Evolutionary conservation across 2,113 vertebrate species (phyloP).

Genomic region (Lophius piscatorius): DNA sequence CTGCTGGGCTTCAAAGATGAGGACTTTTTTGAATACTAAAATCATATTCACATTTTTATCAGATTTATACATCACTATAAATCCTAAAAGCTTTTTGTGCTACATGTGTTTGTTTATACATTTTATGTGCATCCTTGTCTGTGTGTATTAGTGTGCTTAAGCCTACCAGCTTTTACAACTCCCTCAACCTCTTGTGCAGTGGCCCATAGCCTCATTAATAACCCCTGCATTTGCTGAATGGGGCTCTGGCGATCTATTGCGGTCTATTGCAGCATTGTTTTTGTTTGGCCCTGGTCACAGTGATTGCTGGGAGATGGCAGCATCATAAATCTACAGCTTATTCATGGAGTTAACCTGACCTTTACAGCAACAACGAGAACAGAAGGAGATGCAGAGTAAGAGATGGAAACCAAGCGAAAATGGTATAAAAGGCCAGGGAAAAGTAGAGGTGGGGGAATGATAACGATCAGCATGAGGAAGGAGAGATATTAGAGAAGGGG

Average conservation of each 20-base stretch:
- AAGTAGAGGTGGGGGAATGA: slow-evolving; percentile 39
- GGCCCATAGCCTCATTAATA: slow-evolving; percentile 71
- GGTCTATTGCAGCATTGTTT: slow-evolving; percentile 66
- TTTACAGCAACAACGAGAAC: slow-evolving; percentile 66
- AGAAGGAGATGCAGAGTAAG: slow-evolving; percentile 23
- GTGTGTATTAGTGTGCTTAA: slow-evolving; percentile 1
- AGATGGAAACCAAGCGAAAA: slow-evolving; percentile 33
- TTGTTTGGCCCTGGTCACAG: slow-evolving; percentile 68
- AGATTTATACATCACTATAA: no score
- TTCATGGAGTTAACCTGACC: slow-evolving; percentile 76
- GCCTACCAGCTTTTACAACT: slow-evolving; percentile 35
- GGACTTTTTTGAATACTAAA: no score
- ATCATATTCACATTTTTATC: no score
- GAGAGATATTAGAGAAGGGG: slow-evolving; percentile 20
- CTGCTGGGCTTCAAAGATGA: no score
- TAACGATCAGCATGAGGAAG: slow-evolving; percentile 37
- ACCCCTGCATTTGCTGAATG: slow-evolving; percentile 65
- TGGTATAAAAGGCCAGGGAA: slow-evolving; percentile 53
- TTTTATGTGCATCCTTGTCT: no score
- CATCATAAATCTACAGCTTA: slow-evolving; percentile 79
- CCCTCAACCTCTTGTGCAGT: slow-evolving; percentile 58
- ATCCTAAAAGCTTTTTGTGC: no score
- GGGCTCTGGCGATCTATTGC: slow-evolving; percentile 64
- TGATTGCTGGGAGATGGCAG: slow-evolving; percentile 74
- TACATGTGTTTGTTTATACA: neutral